Conservation (phyloP, 2,797 vertebrate genomes). For the Alosa sapidissima region DNA sequence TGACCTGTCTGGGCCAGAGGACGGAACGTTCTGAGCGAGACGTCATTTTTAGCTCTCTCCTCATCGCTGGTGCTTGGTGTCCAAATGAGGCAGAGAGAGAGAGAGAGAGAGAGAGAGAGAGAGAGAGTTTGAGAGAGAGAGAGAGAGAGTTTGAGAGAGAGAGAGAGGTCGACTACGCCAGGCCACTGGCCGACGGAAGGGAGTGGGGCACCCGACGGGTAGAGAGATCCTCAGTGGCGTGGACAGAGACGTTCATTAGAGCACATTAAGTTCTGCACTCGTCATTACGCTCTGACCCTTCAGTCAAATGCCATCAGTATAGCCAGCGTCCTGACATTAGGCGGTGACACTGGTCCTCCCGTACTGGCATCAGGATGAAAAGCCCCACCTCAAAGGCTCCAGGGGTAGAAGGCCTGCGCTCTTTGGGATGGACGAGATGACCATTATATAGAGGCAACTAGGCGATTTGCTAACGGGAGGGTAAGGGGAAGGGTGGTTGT, state of each 20-base stretch:
- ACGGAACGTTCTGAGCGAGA: not conserved
- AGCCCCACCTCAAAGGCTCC: constrained; percentile 18
- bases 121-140: not conserved
- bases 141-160: not conserved
- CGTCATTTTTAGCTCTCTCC: constrained; percentile 31
- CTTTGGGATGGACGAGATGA: not conserved
- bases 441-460: constrained; percentile 1
- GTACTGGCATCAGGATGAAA: constrained; percentile 36
- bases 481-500: not conserved
- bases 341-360: constrained; percentile 43
- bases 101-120: not conserved
- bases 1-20: not conserved
- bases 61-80: no score
- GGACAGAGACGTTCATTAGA: constrained; percentile 61
- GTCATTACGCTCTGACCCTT: constrained; percentile 55
- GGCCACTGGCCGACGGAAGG: not conserved
- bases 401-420: not conserved
- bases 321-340: constrained; percentile 39
- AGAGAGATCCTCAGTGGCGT: constrained; percentile 48
- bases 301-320: constrained; percentile 51
- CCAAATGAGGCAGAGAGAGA: constrained; percentile 10
- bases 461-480: not conserved
- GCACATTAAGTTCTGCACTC: constrained; percentile 69
- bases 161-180: not conserved
- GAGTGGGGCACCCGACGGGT: not conserved